Evolutionary conservation across 2,888 invertebrate genomes (phyloP), one percentile per base, ranked within the genome.

Genomic region (Cheilosia grossa): DNA sequence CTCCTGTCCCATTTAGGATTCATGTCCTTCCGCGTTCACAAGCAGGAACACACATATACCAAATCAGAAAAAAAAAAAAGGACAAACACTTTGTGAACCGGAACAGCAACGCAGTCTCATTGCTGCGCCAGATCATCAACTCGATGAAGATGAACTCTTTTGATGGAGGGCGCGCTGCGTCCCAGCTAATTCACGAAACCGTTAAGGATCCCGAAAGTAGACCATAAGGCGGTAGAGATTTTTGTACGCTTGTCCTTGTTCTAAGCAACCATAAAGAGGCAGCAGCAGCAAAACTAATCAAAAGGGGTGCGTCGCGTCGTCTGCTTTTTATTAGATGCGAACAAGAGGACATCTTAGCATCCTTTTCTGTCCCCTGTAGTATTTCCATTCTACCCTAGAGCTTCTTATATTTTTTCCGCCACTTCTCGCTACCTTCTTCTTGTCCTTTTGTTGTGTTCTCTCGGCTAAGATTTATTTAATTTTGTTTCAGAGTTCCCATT

Each of bases 291-390:
- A 78, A 56, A 72, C 13, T 24, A 54, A 79, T 61, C 67, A 30
- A 78, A 87, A 87, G 86, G 87, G 87, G 86, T 87, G 87, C 86
- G 63, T 67, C 53, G 4, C 59, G 72, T 40, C 63, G 72, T 70
- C 77, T 73, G 54, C 53, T 78, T 83, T 87, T 87, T 87, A 87
- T 88, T 88, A 88, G 81, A 88, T 87, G 83, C 75, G 88, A 87
- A 87, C 87, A 82, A n/a, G 37, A 53, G 15, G 10, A 67, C 17
- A 15, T 40, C 5, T 13, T 47, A 61, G 61, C 74, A 66, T 75
- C 70, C 47, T 59, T 75, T 70, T 56, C 30, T 17, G 19, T 66
- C 56, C 56, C 40, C 17, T 54, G n/a, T 30, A 27, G 17, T 19
- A 47, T 17, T 17, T 47, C 19, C 4, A 33, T 15, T 69, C 70